These are phyloP conservation scores for Ochotona princeps DNA, from an alignment of 2,113 vertebrate genomes.

Conservation along the genomic window DNA sequence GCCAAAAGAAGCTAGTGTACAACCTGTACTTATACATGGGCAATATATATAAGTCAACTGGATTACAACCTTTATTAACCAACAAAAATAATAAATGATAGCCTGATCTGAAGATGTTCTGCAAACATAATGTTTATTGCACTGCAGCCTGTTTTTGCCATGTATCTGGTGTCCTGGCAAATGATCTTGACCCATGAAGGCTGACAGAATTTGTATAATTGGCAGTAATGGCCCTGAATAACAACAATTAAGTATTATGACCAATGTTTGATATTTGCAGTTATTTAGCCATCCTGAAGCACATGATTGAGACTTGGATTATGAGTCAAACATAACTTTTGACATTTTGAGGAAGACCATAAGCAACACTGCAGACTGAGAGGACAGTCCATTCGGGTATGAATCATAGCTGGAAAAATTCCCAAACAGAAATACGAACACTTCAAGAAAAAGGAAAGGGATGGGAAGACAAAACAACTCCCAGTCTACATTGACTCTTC, in stretches of 20 bases:
- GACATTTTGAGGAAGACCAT: neutral
- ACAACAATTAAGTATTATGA: neutral
- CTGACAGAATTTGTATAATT: neutral
- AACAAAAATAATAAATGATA: neutral
- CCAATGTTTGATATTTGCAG: neutral
- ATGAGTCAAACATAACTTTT: neutral
- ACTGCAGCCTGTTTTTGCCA: neutral
- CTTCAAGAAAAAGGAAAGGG: neutral
- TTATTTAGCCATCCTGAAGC: neutral
- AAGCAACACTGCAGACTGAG: neutral
- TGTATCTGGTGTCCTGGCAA: constrained; percentile 16
- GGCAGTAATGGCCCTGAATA: neutral
- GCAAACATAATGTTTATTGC: neutral
- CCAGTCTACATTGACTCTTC: neutral
- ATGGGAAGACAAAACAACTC: neutral
- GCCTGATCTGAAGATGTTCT: neutral
- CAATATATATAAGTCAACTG: neutral
- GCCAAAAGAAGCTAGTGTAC: neutral
- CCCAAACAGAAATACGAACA: neutral
- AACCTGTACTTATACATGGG: neutral
- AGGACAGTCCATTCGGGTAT: neutral
- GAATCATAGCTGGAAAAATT: neutral
- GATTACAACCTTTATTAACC: neutral
- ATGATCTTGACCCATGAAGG: neutral
- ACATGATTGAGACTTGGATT: neutral